A percentile compares a stretch with the other conserved stretches of the same genome.
Conservation (phyloP, 2,888 invertebrate species). For the Neelides folsomi region DNA sequence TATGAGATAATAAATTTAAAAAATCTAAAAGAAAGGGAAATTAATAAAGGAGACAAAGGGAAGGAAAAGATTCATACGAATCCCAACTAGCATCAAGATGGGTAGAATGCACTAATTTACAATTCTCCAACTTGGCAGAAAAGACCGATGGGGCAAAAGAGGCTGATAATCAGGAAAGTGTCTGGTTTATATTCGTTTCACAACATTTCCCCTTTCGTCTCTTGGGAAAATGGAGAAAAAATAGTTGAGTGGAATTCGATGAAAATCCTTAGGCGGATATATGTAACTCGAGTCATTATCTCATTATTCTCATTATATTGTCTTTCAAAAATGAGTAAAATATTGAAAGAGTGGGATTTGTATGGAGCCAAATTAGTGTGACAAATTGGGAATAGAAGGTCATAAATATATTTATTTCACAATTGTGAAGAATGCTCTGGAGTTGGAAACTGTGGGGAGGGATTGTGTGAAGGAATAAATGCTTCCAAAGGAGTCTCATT, state of each 20-base stretch:
- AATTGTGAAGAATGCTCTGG: too few relatives aligned
- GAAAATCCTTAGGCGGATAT: too few relatives aligned
- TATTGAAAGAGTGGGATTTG: too few relatives aligned
- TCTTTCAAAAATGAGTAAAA: too few relatives aligned
- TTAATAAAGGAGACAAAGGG: constrained; percentile 3
- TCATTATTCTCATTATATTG: too few relatives aligned
- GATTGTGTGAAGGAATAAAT: too few relatives aligned
- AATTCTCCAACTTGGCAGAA: constrained; percentile 4
- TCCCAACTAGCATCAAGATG: neutral
- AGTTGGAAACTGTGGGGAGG: too few relatives aligned
- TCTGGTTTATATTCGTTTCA: constrained; percentile 16
- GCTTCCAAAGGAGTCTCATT: too few relatives aligned
- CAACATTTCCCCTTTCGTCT: constrained; percentile 18
- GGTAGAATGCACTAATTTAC: constrained; percentile 6
- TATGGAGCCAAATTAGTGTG: too few relatives aligned
- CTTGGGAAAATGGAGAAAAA: constrained; percentile 13
- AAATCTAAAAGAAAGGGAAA: constrained; percentile 4
- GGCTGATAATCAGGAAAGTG: constrained; percentile 19
- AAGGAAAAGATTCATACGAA: neutral
- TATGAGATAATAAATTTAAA: neutral
- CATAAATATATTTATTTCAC: too few relatives aligned
- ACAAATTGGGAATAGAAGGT: too few relatives aligned
- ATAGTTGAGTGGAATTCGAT: constrained; percentile 5
- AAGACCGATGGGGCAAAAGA: constrained; percentile 12
- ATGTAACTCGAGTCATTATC: too few relatives aligned